These are phyloP conservation scores for Melieria picta DNA, from an alignment of 2,888 invertebrate species.

Conservation along the genomic window DNA sequence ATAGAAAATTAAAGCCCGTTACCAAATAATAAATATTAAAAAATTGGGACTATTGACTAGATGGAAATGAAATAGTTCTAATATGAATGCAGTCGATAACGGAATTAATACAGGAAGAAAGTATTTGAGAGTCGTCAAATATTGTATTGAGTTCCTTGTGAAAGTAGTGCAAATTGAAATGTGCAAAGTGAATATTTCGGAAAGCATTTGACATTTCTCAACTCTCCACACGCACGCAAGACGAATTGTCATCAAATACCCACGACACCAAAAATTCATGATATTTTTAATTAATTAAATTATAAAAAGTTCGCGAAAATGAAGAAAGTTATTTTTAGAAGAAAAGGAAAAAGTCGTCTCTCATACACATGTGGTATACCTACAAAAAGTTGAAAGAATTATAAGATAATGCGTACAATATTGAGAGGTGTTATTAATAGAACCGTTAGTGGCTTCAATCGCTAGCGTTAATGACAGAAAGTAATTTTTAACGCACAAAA, in stretches of 20 bases:
- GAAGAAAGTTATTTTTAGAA: conserved; percentile 20
- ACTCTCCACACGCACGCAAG: too few species aligned
- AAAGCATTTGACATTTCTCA: too few species aligned
- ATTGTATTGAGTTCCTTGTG: too few species aligned
- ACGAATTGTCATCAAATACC: too few species aligned
- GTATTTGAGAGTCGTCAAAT: too few species aligned
- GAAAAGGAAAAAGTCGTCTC: conserved; percentile 1
- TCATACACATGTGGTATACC: conserved; percentile 12
- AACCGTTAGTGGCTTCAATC: conserved; percentile 22
- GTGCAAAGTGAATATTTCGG: too few species aligned
- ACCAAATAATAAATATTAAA: too few species aligned
- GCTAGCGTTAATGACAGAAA: not conserved
- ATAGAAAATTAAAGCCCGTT: conserved; percentile 7
- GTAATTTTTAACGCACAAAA: too few species aligned
- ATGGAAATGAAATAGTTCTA: not conserved
- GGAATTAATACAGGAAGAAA: not conserved
- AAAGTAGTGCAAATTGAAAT: too few species aligned
- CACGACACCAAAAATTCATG: too few species aligned
- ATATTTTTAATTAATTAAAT: not conserved
- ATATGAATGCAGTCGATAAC: too few species aligned
- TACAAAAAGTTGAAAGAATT: conserved; percentile 16
- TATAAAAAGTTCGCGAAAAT: conserved; percentile 1
- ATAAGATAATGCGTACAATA: not conserved
- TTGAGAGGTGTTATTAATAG: conserved; percentile 26
- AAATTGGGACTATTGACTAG: too few species aligned